Base-by-base conservation (phyloP, 2,888 invertebrate species). In the Oscheius myriophilus region DNA sequence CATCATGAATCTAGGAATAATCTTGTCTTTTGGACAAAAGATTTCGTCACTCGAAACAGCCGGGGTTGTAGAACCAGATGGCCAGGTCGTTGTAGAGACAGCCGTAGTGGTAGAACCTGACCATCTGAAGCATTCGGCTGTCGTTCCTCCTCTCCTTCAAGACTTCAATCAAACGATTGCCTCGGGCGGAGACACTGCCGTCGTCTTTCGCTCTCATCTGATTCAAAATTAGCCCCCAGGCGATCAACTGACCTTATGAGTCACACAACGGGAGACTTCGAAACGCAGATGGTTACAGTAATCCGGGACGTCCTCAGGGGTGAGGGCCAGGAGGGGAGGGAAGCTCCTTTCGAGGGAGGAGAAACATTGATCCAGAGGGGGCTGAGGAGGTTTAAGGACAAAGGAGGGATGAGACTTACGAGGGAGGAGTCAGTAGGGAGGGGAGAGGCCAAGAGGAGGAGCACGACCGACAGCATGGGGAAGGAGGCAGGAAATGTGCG, bases 71-170 rank as follows among this genome's bases (percentile, higher is more conserved):
- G 49, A 33, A 25, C 53, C 53, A 53, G n/a, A 25, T n/a, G 16
- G 25, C 53, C 25, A 25, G 12, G n/a, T 53, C 53, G n/a, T 21
- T 12, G 26, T 53, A 53, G 26, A 53, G 23, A 12, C 53, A 53
- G 33, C 23, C n/a, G 53, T 21, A 53, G 26, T 25, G 25, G 53
- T 33, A 53, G 26, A 25, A 33, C 12, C 53, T 23, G 26, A 25
- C 14, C 16, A 25, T 21, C 12, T 33, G 53, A 3, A 53, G n/a
- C 25, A 53, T 14, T n/a, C 26, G 14, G 26, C 12, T 12, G 53
- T 53, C 26, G 1, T 25, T n/a, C 26, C 26, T 11, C 11, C 14
- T 53, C n/a, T 33, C 33, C n/a, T 53, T 25, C 14, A 33, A n/a
- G 12, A 25, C 26, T 2, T 53, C 53, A 6, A 53, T 25, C 14